Conservation (phyloP, 2,113 vertebrate species). For the Baryphthengus martii region DNA sequence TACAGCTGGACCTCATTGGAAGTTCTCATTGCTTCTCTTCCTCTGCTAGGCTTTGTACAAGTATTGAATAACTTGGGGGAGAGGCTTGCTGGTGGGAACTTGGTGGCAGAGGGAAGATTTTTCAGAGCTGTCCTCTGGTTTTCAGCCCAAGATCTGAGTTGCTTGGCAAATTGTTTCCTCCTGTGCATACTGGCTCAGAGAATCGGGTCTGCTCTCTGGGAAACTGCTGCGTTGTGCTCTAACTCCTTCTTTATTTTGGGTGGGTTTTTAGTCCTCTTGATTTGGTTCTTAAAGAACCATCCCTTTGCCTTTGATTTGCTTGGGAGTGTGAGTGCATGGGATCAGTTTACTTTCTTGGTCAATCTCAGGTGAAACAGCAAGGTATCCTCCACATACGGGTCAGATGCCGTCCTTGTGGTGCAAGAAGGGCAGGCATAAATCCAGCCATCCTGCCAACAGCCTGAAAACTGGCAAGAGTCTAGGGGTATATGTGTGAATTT, state of each 20-base stretch:
- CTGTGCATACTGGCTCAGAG: background rate
- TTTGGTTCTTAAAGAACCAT: background rate
- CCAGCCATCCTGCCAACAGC: background rate
- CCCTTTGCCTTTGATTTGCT: too few species aligned
- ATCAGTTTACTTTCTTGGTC: background rate
- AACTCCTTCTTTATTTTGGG: background rate
- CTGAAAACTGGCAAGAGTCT: background rate
- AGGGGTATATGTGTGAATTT: background rate
- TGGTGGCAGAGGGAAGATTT: background rate
- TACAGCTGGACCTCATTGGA: slow-evolving; percentile 29
- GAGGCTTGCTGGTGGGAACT: slow-evolving; percentile 20
- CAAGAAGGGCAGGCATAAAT: background rate
- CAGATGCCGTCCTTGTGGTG: background rate
- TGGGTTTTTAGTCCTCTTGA: background rate
- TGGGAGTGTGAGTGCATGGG: background rate
- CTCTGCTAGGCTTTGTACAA: background rate
- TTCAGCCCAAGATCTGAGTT: slow-evolving; percentile 7
- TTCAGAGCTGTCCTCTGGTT: slow-evolving; percentile 20
- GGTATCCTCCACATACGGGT: background rate
- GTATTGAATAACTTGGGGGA: background rate
- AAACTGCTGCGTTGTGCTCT: background rate
- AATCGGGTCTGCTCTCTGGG: background rate
- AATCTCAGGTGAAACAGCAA: background rate
- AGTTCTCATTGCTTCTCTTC: background rate
- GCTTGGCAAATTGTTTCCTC: slow-evolving; percentile 22